Base-by-base conservation (phyloP, 2,797 vertebrate species). In the Pseudomugil gertrudae region DNA sequence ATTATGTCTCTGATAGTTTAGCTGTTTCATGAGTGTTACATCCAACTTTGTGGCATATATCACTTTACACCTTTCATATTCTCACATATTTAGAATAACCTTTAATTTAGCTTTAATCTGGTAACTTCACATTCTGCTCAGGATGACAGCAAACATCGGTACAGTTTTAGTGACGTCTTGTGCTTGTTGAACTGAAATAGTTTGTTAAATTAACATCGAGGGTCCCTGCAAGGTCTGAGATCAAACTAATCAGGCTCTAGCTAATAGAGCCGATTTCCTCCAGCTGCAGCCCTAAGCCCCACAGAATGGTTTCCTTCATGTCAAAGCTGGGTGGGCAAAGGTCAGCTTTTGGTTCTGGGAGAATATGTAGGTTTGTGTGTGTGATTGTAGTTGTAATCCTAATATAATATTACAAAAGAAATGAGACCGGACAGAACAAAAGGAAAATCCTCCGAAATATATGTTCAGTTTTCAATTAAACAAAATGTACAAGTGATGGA, bases 241-340 rank as follows among this genome's bases (percentile, higher is more conserved):
- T 87, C 71, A 78, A 80, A 83, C 77, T 87, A 85, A 86, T 85
- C 66, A 72, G 57, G 56, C 73, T 54, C 38, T 15, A 19, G 76
- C 76, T 33, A 52, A 69, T 68, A 73, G 84, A 87, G 85, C 81
- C 65, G 74, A 90, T 90, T 89, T 90, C 65, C 69, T 85, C 66
- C 79, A 43, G 62, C 74, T 19, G 24, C 66, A 48, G 69, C 74
- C 1, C 56, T 89, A 90, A 90, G 83, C 69, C 69, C 10, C 48
- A 64, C 83, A 86, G 81, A 89, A 88, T 82, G 73, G 78, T 76
- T 74, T 78, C 83, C 82, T 89, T 90, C 81, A 85, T 86, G 69
- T 81, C 1, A 58, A 80, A 79, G 85, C 82, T 75, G 67, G 72
- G 68, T 83, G 87, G 81, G 67, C 90, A 92, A 92, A 91, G 83